These are phyloP conservation scores for Telenomus remus DNA, from an alignment of 1,140 invertebrate species.

Conservation along the genomic window DNA sequence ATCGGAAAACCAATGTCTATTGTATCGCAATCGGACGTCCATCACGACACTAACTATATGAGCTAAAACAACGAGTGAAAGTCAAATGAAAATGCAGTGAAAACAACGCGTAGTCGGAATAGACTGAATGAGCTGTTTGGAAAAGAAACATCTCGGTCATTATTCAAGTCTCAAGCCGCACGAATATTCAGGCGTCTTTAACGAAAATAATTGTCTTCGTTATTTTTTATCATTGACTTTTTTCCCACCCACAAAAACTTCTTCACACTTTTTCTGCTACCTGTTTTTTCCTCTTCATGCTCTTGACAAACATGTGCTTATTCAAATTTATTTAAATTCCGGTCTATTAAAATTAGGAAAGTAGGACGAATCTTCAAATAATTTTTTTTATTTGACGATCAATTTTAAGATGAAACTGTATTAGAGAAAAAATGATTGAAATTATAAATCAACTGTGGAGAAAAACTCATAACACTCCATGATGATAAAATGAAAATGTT, in stretches of 20 bases:
- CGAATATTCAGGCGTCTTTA: too few species aligned
- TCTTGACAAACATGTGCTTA: too few species aligned
- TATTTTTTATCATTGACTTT: too few species aligned
- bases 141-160: not conserved
- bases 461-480: not conserved
- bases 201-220: too few species aligned
- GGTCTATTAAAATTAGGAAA: too few species aligned
- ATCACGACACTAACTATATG: constrained; percentile 11
- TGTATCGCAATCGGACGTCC: constrained; percentile 4
- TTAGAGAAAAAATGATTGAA: not conserved
- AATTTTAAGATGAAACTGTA: too few species aligned
- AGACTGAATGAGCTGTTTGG: not conserved
- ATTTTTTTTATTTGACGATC: too few species aligned
- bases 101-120: not conserved
- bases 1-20: constrained; percentile 7
- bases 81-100: constrained; percentile 16
- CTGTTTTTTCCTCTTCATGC: too few species aligned
- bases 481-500: not conserved
- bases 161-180: not conserved
- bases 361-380: too few species aligned
- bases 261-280: too few species aligned
- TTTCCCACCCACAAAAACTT: too few species aligned
- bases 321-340: too few species aligned
- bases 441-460: not conserved
- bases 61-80: constrained; percentile 16